Evolutionary conservation across 1,140 invertebrate genomes (phyloP), one percentile per base, ranked within the genome.

Genomic region (Acyrthosiphon pisum): DNA sequence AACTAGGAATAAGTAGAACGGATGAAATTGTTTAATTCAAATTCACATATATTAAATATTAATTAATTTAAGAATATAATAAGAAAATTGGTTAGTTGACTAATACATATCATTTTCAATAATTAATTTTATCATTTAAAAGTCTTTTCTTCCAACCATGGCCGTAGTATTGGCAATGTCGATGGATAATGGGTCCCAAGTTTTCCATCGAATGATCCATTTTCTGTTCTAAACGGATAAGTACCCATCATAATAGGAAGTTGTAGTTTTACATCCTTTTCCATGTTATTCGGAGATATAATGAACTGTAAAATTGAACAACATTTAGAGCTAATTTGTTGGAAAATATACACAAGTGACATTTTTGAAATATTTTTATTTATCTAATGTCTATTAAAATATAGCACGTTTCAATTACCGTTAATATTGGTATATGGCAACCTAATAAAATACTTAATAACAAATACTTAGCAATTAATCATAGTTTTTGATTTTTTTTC

Each of bases 171-270:
- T n/a, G 98, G 98, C 94, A 99, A 95, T n/a, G 97, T 98, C 84
- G 97, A 97, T 46, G 98, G 98, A 95, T 99, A 99, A 95, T 98
- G 97, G 23, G 98, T 97, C 89, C 97, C 97, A 94, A 96, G 96
- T 95, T 97, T 98, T 81, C 95, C 94, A 91, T 95, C 94, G 81
- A 95, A 95, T 37, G 96, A 96, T 93, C 96, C 96, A 94, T 97
- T 96, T 93, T 96, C 95, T 44, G 95, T 95, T 91, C 97, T 96
- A 94, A 98, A 96, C 2, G 98, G 98, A 95, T 99, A 99, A n/a
- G 98, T 99, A 30, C 98, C 98, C 95, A 99, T 96, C 94, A 99
- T 97, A 94, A 99, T 98, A 41, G 98, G 98, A 95, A 99, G 96
- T 95, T 99, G 98, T 6, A 99, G 96, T 95, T 98, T 99, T 50